Conservation (phyloP, 2,113 vertebrate genomes). For the Paratilapia polleni region DNA sequence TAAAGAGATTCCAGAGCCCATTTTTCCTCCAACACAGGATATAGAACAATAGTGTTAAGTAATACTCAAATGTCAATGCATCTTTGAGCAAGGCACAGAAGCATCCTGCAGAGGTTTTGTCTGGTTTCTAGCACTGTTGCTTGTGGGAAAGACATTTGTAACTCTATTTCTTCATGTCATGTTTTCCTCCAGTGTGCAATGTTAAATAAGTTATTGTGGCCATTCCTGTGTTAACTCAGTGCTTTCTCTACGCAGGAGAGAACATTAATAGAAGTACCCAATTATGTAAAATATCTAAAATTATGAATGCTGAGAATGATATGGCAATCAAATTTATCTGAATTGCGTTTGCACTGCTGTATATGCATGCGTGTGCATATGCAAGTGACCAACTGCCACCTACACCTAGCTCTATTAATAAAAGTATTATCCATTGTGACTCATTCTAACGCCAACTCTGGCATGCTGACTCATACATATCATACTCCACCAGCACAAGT, state of each 20-base stretch:
- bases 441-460: constrained; percentile 63
- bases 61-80: constrained; percentile 8
- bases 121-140: background rate
- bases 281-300: constrained; percentile 33
- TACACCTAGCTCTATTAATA: constrained; percentile 68
- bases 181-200: background rate
- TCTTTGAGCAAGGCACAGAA: constrained; percentile 6
- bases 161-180: background rate
- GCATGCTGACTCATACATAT: constrained; percentile 62
- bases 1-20: background rate
- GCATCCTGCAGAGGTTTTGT: background rate
- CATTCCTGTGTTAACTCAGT: constrained; percentile 5
- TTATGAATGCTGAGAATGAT: background rate
- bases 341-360: constrained; percentile 21
- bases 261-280: background rate
- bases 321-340: constrained; percentile 20
- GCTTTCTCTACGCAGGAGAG: background rate
- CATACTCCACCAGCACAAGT: constrained; percentile 37
- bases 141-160: constrained; percentile 1
- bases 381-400: constrained; percentile 51
- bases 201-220: constrained; percentile 7
- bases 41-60: constrained; percentile 26
- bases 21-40: background rate
- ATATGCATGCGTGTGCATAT: constrained; percentile 44
- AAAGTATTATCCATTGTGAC: constrained; percentile 65